Evolutionary conservation across 2,888 invertebrate genomes (phyloP).

Genomic region (Apodemia zela): DNA sequence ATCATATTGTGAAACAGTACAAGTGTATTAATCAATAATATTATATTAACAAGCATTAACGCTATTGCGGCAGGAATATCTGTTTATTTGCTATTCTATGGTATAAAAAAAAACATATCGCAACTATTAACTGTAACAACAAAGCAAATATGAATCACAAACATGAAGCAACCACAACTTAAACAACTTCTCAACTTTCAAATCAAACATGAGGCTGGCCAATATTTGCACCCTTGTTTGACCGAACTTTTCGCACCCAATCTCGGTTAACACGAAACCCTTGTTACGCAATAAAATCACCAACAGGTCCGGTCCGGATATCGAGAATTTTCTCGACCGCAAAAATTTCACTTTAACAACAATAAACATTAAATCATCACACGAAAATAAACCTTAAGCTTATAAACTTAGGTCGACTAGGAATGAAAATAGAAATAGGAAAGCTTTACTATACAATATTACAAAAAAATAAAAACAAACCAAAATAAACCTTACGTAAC

Average conservation of each 20-base stretch:
- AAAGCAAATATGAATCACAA: slow-evolving; percentile 11
- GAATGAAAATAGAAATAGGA: not conserved
- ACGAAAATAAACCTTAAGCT: slow-evolving; percentile 33
- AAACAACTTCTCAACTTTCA: slow-evolving; percentile 41
- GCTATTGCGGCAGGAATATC: too few species aligned
- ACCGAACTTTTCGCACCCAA: slow-evolving; percentile 58
- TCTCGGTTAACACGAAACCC: slow-evolving; percentile 57
- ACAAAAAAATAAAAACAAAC: not conserved
- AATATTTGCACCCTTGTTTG: slow-evolving; percentile 45
- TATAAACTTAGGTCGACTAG: not conserved
- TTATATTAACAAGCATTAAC: too few species aligned
- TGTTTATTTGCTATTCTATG: too few species aligned
- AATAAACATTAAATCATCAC: slow-evolving; percentile 22
- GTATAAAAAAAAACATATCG: slow-evolving; percentile 12
- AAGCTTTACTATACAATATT: not conserved
- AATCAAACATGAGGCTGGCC: slow-evolving; percentile 16
- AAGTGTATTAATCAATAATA: too few species aligned
- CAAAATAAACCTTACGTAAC: not conserved
- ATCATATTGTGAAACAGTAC: too few species aligned
- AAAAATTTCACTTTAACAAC: slow-evolving; percentile 48
- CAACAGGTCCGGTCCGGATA: slow-evolving; percentile 68
- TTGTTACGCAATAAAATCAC: slow-evolving; percentile 74
- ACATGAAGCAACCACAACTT: slow-evolving; percentile 34
- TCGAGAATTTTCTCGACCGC: slow-evolving; percentile 67
- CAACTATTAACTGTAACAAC: not conserved